Conservation (phyloP, 2,888 invertebrate genomes). For the Caenorhabditis afra region DNA sequence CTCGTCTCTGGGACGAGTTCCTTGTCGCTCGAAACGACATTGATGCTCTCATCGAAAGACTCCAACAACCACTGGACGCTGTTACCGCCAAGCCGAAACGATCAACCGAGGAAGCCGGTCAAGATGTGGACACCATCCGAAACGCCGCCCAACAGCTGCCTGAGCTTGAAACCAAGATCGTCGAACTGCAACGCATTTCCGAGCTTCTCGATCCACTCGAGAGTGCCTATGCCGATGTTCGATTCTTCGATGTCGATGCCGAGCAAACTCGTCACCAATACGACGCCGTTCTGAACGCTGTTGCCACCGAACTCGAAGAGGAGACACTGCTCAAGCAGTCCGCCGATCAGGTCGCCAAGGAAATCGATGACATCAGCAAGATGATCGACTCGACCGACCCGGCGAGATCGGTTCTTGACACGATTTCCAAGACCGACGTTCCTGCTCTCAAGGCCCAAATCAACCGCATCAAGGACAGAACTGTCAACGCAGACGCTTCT, state of each 20-base stretch:
- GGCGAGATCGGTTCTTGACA: slow-evolving; percentile 9
- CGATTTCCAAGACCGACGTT: slow-evolving; percentile 13
- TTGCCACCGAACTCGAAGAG: slow-evolving; percentile 58
- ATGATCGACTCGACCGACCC: slow-evolving; percentile 8
- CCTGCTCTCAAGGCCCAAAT: slow-evolving; percentile 49
- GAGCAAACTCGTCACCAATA: slow-evolving; percentile 70
- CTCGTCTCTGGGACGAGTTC: slow-evolving; percentile 65
- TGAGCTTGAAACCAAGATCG: slow-evolving; percentile 55
- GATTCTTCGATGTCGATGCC: slow-evolving; percentile 69
- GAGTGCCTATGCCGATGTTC: slow-evolving; percentile 8
- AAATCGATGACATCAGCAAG: slow-evolving; percentile 44
- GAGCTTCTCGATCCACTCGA: slow-evolving; percentile 55
- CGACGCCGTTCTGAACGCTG: slow-evolving; percentile 65
- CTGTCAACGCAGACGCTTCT: slow-evolving; percentile 23
- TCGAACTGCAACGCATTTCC: slow-evolving; percentile 67
- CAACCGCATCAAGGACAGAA: slow-evolving; percentile 35
- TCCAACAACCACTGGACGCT: slow-evolving; percentile 53
- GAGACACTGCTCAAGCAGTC: slow-evolving; percentile 63
- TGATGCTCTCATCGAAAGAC: slow-evolving; percentile 48
- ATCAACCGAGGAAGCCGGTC: slow-evolving; percentile 33
- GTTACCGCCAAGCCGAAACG: slow-evolving; percentile 58
- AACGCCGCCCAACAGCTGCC: slow-evolving; percentile 33
- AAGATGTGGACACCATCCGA: slow-evolving; percentile 26
- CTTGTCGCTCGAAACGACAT: slow-evolving; percentile 64
- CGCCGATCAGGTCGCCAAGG: slow-evolving; percentile 28